Evolutionary conservation across 2,113 vertebrate species (phyloP), one percentile per base, ranked within the genome.

Genomic region (Anolis sagrei): DNA sequence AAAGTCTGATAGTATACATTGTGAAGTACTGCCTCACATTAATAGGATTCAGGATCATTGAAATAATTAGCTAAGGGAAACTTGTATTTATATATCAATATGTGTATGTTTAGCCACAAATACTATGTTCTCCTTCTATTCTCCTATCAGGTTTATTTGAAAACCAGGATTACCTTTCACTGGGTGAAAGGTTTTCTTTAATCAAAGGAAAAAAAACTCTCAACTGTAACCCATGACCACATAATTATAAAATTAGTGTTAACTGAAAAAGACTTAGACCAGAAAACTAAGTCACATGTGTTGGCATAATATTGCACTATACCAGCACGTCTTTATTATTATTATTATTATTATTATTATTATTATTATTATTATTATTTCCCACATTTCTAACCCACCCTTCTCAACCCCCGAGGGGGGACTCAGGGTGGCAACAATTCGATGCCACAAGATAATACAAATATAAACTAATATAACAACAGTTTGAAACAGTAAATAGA

Each of bases 21-120:
- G 34, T 79, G 79, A 73, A 73, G 48, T 76, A 66, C 82, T 68
- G 39, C 21, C 23, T 19, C 14, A 51, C n/a, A 8, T 68, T 72
- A 72, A 80, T 48, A 32, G 36, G 44, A 34, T 23, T 80, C 73
- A 85, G 34, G 77, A 29, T 79, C 68, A 32, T 34, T 79, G 54
- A 72, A 85, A 44, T 79, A 79, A 58, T 11, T 73, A 29, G 29
- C 7, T 25, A 62, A n/a, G 29, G 36, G 27, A 77, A 77, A 69
- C 49, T n/a, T 87, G 64, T 72, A 79, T 86, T 72, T 34, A 61
- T 39, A 70, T 39, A 75, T 58, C 48, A 76, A 44, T 23, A 48
- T 69, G 49, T 61, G 21, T n/a, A 23, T n/a, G 19, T 25, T 39
- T 36, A 44, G 25, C 27, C 79, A 75, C 44, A 3, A 54, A 49